Evolutionary conservation across 1,140 invertebrate genomes (phyloP), one percentile per base, ranked within the genome.

Genomic region (Sarcophaga peregrina): DNA sequence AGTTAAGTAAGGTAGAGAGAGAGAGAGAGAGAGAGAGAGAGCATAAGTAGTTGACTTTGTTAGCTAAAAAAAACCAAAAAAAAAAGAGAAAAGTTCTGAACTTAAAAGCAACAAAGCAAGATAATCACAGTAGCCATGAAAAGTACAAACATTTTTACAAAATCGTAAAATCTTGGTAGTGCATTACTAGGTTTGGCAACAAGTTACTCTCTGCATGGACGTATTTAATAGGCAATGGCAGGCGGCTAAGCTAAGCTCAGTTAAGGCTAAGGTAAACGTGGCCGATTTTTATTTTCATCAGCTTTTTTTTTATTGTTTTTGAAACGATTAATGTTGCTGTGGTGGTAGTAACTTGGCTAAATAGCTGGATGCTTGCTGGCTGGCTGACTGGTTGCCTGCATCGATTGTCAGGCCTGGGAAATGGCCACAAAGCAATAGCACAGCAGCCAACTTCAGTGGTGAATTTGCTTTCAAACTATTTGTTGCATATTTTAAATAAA

Each of bases 261-360:
- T 52, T 52, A 78, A 50, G 75, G 48, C 13, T 52, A 78, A 50
- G 75, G 48, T 45, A 78, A 78, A 78, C 75, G 75, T 78, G 75
- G 75, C 48, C 75, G 48, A 78, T 78, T 78, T 78, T 78, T 50
- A 10, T 50, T 45, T 50, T 4, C 74, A 45, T 54, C 15, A 11
- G 52, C 68, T 73, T 25, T 9, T 25, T 13, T 20, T 25, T 50
- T 17, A 47, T 17, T 73, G 6, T 37, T 37, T 37, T 1, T 37
- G 25, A 37, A 37, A 37, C 25, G 25, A 37, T 37, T 37, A 37
- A 37, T 37, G 25, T 37, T 37, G 25, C 25, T 37, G 25, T 37
- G 25, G 25, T 37, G 25, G 25, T 37, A 37, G 25, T 37, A 4
- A 37, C 25, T 37, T 37, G 25, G 4, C 25, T 37, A 37, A 37